A percentile compares a stretch with the other conserved stretches of the same genome.
Conservation (phyloP, 2,113 vertebrate genomes). For the Microtus oregoni region DNA sequence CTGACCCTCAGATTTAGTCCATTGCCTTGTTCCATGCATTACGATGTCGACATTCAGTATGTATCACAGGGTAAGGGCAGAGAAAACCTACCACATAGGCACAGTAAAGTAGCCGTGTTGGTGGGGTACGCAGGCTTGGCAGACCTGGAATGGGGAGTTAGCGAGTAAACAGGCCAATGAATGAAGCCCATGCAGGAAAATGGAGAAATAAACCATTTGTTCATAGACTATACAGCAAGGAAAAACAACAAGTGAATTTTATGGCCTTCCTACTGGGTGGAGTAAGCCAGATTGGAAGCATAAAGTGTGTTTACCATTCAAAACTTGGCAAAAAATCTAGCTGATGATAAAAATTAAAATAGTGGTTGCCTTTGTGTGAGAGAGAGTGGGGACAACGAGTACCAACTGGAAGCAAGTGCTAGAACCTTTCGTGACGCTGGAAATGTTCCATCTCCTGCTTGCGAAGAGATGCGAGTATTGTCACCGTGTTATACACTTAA, state of each 20-base stretch:
- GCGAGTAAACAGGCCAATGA: background rate
- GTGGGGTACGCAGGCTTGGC: background rate
- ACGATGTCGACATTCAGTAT: background rate
- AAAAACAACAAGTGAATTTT: conserved; percentile 23
- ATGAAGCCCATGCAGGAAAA: background rate
- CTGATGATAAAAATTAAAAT: background rate
- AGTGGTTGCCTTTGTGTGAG: background rate
- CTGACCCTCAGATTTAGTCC: background rate
- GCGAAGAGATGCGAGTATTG: background rate
- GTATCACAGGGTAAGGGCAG: background rate
- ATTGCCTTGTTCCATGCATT: background rate
- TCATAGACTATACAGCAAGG: background rate
- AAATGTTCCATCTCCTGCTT: background rate
- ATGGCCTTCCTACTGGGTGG: background rate
- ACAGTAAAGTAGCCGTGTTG: background rate
- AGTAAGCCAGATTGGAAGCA: background rate
- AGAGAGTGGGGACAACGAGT: background rate
- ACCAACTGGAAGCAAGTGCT: background rate
- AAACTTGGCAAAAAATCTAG: conserved; percentile 7
- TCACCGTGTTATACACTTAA: background rate
- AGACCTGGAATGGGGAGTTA: background rate
- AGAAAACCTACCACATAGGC: background rate
- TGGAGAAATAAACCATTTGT: background rate
- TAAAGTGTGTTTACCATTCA: background rate
- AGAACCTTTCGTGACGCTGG: background rate